Percentiles rank a stretch among this genome's conserved stretches.
These are phyloP conservation scores for Lontra canadensis DNA, from an alignment of 2,113 vertebrate genomes.

Conservation along the genomic window DNA sequence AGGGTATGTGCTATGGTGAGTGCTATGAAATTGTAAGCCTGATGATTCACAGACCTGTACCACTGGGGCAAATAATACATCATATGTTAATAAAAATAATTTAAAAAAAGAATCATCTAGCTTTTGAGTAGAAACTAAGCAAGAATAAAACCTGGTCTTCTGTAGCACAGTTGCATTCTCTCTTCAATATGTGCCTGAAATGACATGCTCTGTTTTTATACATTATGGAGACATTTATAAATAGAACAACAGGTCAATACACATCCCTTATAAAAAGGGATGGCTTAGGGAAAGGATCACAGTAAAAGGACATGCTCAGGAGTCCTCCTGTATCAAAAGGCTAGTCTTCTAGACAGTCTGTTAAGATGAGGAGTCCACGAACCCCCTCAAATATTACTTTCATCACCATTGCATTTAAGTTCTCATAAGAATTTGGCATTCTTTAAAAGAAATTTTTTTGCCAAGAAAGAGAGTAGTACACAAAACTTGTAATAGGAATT, in stretches of 20 bases:
- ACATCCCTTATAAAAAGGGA: not conserved
- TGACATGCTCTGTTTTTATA: not conserved
- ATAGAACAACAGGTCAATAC: not conserved
- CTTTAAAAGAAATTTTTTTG: slow-evolving; percentile 7
- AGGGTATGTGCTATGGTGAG: no score
- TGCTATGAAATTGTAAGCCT: no score
- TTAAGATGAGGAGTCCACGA: not conserved
- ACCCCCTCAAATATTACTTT: not conserved
- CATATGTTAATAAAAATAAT: no score
- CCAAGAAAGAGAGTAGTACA: not conserved
- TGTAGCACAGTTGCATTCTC: not conserved
- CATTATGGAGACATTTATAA: not conserved
- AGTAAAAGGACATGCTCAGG: not conserved
- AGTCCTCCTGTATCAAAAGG: not conserved
- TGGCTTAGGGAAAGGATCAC: not conserved
- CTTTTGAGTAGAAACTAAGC: not conserved
- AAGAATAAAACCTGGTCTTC: not conserved
- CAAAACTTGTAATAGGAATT: not conserved
- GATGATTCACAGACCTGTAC: no score
- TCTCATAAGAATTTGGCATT: not conserved
- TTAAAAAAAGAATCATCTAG: not conserved
- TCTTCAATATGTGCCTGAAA: not conserved
- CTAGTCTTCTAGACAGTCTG: not conserved
- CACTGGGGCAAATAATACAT: no score
- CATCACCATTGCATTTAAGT: not conserved